A percentile compares a stretch with the other conserved stretches of the same genome.
phyloP scores from a whole-genome alignment of 92 coral and sea anemone genomes.

The Muricea muricata region DNA sequence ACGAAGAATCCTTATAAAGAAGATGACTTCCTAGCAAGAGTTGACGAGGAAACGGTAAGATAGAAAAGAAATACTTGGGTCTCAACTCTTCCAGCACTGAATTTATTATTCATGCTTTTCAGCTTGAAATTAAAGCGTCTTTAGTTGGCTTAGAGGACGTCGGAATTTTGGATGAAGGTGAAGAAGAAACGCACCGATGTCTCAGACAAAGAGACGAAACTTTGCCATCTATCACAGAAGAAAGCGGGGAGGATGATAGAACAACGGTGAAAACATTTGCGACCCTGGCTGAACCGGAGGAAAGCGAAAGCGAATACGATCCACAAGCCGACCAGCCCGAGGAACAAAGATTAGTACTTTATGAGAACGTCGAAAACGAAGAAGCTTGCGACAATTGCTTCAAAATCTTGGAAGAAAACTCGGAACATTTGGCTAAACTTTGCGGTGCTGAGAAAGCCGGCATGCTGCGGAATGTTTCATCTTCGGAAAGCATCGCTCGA shows the following conservation, averaged over 20 bases:
- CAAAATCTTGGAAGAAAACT: slow-evolving; percentile 23
- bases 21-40: not conserved
- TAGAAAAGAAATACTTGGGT: not conserved
- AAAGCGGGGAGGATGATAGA: not conserved
- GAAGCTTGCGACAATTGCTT: slow-evolving; percentile 20
- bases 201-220: not conserved
- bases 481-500: no score
- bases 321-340: not conserved
- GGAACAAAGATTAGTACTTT: not conserved
- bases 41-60: not conserved
- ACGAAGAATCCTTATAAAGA: not conserved
- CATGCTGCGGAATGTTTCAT: not conserved
- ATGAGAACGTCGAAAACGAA: not conserved
- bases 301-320: slow-evolving; percentile 2
- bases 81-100: not conserved
- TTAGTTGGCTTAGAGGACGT: not conserved
- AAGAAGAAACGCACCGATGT: not conserved
- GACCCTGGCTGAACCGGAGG: slow-evolving; percentile 20
- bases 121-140: slow-evolving; percentile 17
- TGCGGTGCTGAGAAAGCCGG: not conserved
- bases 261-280: not conserved
- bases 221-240: not conserved
- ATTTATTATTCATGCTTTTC: not conserved
- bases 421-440: not conserved
- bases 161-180: not conserved